Base-by-base conservation (phyloP, 2,888 invertebrate species). In the Oscheius sp. region DNA sequence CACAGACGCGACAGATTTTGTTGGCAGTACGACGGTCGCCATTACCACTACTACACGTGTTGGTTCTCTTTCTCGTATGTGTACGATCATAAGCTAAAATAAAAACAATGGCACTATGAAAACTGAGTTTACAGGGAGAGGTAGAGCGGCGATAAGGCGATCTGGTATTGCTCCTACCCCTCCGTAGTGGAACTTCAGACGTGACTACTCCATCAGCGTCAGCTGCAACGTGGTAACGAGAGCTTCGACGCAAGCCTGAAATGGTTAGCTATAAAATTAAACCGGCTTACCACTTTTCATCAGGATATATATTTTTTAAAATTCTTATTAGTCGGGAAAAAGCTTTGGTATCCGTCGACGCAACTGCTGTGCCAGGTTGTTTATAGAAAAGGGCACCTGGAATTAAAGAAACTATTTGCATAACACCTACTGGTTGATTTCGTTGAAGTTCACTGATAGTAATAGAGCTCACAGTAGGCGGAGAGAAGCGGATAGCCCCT, bases 1-100 rank as follows among this genome's bases (percentile, higher is more conserved):
- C 95, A 87, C 96, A 96, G 26, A 96, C 95, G 71, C 94, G 91
- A 88, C 96, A 96, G 78, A 92, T 75, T 68, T 76, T 76, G 32
- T 76, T 76, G 14, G 76, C 76, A 3, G 72, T 74, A 20, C 73
- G 68, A 17, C 68, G 68, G 12, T 74, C 72, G 32, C 73, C 73
- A 33, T 67, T 67, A 3, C 69, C 69, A 28, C 73, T 76, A 17
- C 69, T 69, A 14, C 71, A 65, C 0, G 76, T 76, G 44, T 76
- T 76, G 2, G 73, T 71, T 28, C 65, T 45, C 17, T 65, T 65
- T 33, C 65, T 20, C 5, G 51, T 41, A n/a, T 28, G 30, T 9
- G 30, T 26, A n/a, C 56, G 51, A 12, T 65, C 54, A 5, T 32
- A n/a, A n/a, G n/a, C n/a, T n/a, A n/a, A n/a, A n/a, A n/a, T n/a